phyloP scores from a whole-genome alignment of 2,888 invertebrate genomes.

The Volucella inflata region DNA sequence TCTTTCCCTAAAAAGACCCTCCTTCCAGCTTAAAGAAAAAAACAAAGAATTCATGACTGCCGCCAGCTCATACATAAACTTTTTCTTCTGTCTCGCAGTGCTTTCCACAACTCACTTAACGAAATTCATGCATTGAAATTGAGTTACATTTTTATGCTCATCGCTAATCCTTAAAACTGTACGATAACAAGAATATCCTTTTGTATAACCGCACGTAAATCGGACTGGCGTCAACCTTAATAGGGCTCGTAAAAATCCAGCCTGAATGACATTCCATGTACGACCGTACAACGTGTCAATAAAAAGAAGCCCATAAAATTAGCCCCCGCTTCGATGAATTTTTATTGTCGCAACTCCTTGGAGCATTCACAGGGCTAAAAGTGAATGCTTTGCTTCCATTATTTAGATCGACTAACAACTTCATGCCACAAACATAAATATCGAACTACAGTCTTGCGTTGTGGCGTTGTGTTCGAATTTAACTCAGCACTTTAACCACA shows the following conservation, averaged over 20 bases:
- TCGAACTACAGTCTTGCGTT: slow-evolving; percentile 44
- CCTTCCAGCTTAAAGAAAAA: no score
- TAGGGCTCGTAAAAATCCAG: slow-evolving; percentile 48
- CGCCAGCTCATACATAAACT: slow-evolving; percentile 27
- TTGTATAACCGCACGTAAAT: slow-evolving; percentile 64
- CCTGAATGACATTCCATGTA: slow-evolving; percentile 35
- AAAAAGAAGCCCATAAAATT: no score
- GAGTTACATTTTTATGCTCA: slow-evolving; percentile 63
- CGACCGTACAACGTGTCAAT: slow-evolving; percentile 65
- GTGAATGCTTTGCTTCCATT: slow-evolving; percentile 40
- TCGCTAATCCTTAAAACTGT: slow-evolving; percentile 70
- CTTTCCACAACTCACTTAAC: slow-evolving; percentile 25
- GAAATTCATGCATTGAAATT: slow-evolving; percentile 59
- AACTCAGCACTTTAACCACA: background rate
- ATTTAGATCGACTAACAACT: slow-evolving; percentile 29
- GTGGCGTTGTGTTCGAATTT: slow-evolving; percentile 6
- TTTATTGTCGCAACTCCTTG: slow-evolving; percentile 57
- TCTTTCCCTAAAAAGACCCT: no score
- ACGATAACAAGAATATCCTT: slow-evolving; percentile 73
- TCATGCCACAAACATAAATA: slow-evolving; percentile 24
- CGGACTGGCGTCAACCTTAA: slow-evolving; percentile 65
- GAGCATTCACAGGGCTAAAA: slow-evolving; percentile 32
- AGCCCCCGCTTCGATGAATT: slow-evolving; percentile 69
- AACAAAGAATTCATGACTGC: background rate
- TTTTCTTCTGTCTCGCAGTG: background rate